Conservation (phyloP, 1,140 invertebrate genomes). For the Drosophila micromelanica region DNA sequence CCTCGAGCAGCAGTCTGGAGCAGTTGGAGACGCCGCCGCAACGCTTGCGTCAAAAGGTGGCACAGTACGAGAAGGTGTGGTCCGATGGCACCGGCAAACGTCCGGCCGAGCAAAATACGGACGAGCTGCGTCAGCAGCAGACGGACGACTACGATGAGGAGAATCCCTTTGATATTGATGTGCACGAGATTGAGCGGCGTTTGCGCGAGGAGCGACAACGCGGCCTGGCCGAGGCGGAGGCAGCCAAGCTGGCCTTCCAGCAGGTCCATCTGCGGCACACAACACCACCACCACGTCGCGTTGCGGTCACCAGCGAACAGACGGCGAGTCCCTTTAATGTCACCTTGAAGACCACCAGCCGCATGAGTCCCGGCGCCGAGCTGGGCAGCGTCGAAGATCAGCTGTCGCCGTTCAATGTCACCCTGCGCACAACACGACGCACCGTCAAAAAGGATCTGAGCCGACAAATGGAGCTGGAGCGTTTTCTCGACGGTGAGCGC, state of each 20-base stretch:
- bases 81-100: conserved; percentile 83
- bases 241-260: conserved; percentile 86
- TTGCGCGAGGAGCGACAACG: conserved; percentile 86
- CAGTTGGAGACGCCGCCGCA: conserved; percentile 84
- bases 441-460: conserved; percentile 51
- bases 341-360: conserved; percentile 73
- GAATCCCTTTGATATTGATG: conserved; percentile 85
- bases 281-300: conserved; percentile 84
- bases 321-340: conserved; percentile 73
- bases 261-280: conserved; percentile 86
- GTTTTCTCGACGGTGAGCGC: conserved; percentile 71
- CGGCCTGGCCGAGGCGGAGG: conserved; percentile 84
- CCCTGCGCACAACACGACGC: conserved; percentile 68
- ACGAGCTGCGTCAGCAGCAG: conserved; percentile 59
- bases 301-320: conserved; percentile 69
- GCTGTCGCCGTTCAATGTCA: conserved; percentile 85
- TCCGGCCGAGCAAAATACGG: conserved; percentile 57
- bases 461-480: conserved; percentile 56
- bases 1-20: conserved; percentile 53
- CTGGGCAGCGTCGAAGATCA: conserved; percentile 88
- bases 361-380: conserved; percentile 66
- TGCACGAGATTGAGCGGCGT: conserved; percentile 87
- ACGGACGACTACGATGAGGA: conserved; percentile 74
- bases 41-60: conserved; percentile 89
- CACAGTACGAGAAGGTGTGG: conserved; percentile 92